Base-by-base conservation (phyloP, 2,797 vertebrate species). In the Enteromius fasciolatus region DNA sequence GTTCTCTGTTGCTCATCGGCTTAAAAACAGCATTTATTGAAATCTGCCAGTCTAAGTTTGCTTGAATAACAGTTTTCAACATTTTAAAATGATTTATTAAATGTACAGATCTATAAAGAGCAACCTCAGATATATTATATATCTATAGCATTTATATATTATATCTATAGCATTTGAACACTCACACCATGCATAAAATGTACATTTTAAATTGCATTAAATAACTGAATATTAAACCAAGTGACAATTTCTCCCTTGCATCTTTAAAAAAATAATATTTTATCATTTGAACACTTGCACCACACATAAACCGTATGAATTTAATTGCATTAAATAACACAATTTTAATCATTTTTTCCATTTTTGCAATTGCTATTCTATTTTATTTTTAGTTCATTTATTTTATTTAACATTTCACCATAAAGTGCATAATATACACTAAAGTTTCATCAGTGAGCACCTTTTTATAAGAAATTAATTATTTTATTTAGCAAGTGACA, bases 11-110 rank as follows among this genome's bases (percentile, higher is more conserved):
- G 59, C 20, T 33, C 46, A 76, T 39, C 18, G 28, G 23, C 75
- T 72, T n/a, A 31, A 28, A 64, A 41, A 39, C n/a, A 57, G 33
- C 68, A 70, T 84, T 28, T 77, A 64, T 79, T 72, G 11, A 77
- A 66, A 36, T 81, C 48, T 61, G 15, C 66, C 68, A 2, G 14
- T 63, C 6, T 31, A 28, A 33, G 57, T 78, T 68, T 17, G 8
- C 33, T 66, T 33, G 31, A 81, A 28, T 48, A 20, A 81, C 28
- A 7, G 12, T 5, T 67, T 78, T 28, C 14, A 15, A 5, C 59
- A 31, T 31, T 63, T 61, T 57, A 10, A 0, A 57, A 5, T 57
- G 23, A 17, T 12, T 74, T 74, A 54, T 54, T 74, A 31, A 54
- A 15, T 36, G 33, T 23, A 54, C 7, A 14, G 31, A 39, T 75